Base-by-base conservation (phyloP, 30 jellyfish, hydroid and myxozoan genomes). In the Aurelia aurita region DNA sequence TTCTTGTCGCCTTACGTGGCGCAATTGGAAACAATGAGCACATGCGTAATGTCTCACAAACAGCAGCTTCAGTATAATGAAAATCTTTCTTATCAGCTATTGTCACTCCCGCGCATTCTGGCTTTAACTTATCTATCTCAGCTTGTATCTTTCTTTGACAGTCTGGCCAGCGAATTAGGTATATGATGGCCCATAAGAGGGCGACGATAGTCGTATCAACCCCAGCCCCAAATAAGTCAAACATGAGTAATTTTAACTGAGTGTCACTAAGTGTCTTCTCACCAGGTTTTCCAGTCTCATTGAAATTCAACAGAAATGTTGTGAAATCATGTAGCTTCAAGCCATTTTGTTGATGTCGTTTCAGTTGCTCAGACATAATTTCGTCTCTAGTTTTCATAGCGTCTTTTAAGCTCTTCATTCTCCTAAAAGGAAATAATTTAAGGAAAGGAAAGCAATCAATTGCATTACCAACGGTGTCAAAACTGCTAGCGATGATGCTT, bases 1-100 rank as follows among this genome's bases (percentile, higher is more conserved):
- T 49, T 34, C 58, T 26, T 13, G 91, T 51, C 20, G 91, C 74
- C 46, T 81, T 65, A 31, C 91, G 84, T 18, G 91, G 91, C 1
- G 72, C 0, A 28, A 81, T n/a, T 23, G 79, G 79, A 31, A 65
- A 81, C 32, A 65, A 74, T 2, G 80, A 68, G 49, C 91, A 63
- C 85, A 81, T 21, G 14, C 91, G 85, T 25, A 81, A 43, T 16
- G 72, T 46, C 28, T 81, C 91, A 25, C 19, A 12, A 20, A 81
- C 80, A 51, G 70, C 80, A 22, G 85, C 85, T 64, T 67, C 67
- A 8, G 80, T 67, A 31, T 39, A 81, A 14, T 62, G 91, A 15
- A 81, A 67, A 16, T 68, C 60, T 54, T 47, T 45, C 23, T 3
- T 66, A 60, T 81, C 83, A 3, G 23, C 35, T 15, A 81, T 4